Conservation (phyloP, 1,140 invertebrate genomes). For the Oryctes rhinoceros region DNA sequence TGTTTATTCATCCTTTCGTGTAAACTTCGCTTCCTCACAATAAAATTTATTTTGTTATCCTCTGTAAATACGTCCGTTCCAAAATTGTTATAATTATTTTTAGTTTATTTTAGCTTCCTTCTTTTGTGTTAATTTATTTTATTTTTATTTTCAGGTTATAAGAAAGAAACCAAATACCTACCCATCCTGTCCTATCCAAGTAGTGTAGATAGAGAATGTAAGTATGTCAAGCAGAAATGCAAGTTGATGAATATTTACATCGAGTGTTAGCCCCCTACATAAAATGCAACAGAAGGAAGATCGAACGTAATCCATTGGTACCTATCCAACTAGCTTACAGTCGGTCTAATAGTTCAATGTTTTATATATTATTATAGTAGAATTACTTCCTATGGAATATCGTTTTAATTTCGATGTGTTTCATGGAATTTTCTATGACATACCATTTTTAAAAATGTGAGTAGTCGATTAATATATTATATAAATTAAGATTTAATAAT, state of each 20-base stretch:
- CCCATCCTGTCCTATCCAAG: constrained; percentile 36
- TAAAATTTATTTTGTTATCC: too few species aligned
- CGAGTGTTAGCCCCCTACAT: constrained; percentile 23
- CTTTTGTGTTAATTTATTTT: constrained; percentile 7
- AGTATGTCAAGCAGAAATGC: constrained; percentile 39
- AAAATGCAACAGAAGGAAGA: constrained; percentile 8
- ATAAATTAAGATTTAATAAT: constrained; percentile 27
- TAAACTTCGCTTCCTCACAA: too few species aligned
- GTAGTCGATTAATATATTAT: constrained; percentile 8
- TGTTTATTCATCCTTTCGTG: too few species aligned
- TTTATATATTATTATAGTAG: constrained; percentile 25
- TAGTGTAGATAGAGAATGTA: constrained; percentile 37
- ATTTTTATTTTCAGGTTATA: constrained; percentile 35
- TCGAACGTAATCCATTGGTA: background rate
- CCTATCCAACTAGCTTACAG: background rate
- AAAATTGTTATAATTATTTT: background rate
- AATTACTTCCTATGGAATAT: constrained; percentile 40
- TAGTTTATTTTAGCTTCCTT: background rate
- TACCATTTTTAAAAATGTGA: constrained; percentile 28
- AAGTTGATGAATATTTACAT: constrained; percentile 39
- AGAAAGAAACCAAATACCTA: constrained; percentile 36
- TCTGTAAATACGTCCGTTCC: background rate
- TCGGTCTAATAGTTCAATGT: constrained; percentile 33
- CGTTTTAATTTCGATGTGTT: constrained; percentile 23
- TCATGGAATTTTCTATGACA: constrained; percentile 40